Evolutionary conservation across 2,797 vertebrate genomes (phyloP), one percentile per base, ranked within the genome.

Genomic region (Ammospiza maritima): DNA sequence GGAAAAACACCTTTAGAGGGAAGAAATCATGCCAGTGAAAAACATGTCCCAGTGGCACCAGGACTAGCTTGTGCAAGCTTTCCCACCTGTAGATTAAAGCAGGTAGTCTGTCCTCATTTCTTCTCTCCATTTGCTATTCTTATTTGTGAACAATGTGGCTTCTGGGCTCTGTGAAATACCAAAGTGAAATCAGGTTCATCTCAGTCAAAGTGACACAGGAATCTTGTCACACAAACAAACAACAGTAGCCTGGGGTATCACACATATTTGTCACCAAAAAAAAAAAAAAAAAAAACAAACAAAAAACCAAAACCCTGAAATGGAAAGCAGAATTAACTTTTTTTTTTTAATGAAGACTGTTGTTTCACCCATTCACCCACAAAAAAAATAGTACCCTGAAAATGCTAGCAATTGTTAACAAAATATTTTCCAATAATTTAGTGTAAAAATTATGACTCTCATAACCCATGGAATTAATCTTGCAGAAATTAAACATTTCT

Each of bases 361-460:
- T 53, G 4, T 13, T 79, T 89, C 25, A 72, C 3, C 20, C 13
- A 7, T 76, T 89, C 25, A 72, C 3, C 20, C 13, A 7, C 23
- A 61, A 42, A 11, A 53, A 83, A 62, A 16, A 16, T 44, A 56
- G 25, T 86, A 67, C 45, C 4, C 9, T 27, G 44, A 90, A 91
- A 79, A 66, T 0, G 1, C 5, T 62, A 73, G 11, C 4, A 65
- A 56, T 34, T 0, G 0, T 9, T 66, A 66, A 30, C 4, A 62
- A 71, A 91, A 54, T 65, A 1, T 73, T 91, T 90, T 62, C 12
- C 22, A 16, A 10, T 38, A 29, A 7, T 53, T 53, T 45, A 47
- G 20, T 42, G 53, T 45, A 81, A 56, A 86, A 85, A 30, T 5
- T 44, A 54, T 16, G 10, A 30, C 64, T 53, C 4, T 70, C 36